Evolutionary conservation across 1,140 invertebrate genomes (phyloP).

Genomic region (Micrasema minimum): DNA sequence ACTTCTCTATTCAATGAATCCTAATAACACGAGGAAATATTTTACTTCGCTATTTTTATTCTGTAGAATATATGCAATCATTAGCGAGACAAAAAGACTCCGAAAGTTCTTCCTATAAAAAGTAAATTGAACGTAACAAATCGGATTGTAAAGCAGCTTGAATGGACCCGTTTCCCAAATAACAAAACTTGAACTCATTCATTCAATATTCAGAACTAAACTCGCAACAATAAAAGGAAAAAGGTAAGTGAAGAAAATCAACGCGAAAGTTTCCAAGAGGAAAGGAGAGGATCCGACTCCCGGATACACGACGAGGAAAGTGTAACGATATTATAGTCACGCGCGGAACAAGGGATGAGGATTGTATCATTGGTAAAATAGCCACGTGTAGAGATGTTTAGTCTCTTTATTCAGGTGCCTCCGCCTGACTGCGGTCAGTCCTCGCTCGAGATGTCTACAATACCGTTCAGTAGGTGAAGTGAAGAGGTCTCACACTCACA

Average conservation of each 20-base stretch:
- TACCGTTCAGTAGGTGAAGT: conserved; percentile 3
- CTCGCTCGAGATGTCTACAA: neutral
- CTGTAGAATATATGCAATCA: too few species aligned
- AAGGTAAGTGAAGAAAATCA: conserved; percentile 26
- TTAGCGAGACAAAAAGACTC: too few species aligned
- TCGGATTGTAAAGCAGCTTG: neutral
- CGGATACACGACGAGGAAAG: neutral
- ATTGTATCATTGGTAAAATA: neutral
- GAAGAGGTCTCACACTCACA: neutral
- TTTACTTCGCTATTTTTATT: too few species aligned
- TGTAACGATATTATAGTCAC: too few species aligned
- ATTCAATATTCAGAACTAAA: conserved; percentile 2
- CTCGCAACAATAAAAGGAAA: conserved; percentile 29
- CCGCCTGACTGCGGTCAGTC: neutral
- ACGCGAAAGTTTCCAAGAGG: neutral
- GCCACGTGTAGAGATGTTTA: too few species aligned
- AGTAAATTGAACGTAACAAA: too few species aligned
- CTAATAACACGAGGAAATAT: too few species aligned
- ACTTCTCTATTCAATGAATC: too few species aligned
- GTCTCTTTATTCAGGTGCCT: neutral
- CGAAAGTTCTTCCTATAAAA: too few species aligned
- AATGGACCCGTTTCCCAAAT: neutral
- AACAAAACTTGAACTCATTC: conserved; percentile 8
- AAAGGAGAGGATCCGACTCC: neutral
- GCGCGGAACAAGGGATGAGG: neutral